Evolutionary conservation across 1,140 invertebrate genomes (phyloP).

Genomic region (Papilio xuthus): DNA sequence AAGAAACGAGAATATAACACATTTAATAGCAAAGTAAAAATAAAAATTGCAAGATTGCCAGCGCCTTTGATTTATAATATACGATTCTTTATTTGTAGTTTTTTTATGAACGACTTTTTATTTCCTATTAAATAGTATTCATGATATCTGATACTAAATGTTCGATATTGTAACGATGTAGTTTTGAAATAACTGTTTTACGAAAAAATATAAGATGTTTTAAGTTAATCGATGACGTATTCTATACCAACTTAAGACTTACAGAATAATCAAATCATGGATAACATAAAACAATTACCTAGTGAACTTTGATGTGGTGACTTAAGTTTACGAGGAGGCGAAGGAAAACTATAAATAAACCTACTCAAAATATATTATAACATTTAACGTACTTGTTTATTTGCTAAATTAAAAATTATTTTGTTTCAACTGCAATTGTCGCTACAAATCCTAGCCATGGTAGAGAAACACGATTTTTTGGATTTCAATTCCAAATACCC

Average conservation of each 20-base stretch:
- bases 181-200: not conserved
- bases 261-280: too few relatives aligned
- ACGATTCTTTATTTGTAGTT: not conserved
- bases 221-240: too few relatives aligned
- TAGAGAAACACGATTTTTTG: conserved; percentile 8
- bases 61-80: conserved; percentile 1
- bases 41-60: not conserved
- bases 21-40: conserved; percentile 11
- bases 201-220: too few relatives aligned
- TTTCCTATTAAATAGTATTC: not conserved
- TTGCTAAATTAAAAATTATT: not conserved
- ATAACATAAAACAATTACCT: too few relatives aligned
- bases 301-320: too few relatives aligned
- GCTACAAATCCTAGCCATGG: not conserved
- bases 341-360: too few relatives aligned
- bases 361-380: not conserved
- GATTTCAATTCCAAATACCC: conserved; percentile 22
- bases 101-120: not conserved
- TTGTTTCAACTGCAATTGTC: not conserved
- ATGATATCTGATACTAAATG: not conserved
- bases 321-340: too few relatives aligned
- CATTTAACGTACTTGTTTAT: too few relatives aligned
- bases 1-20: conserved; percentile 1
- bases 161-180: not conserved
- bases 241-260: too few relatives aligned